Evolutionary conservation across 1,140 invertebrate genomes (phyloP), one percentile per base, ranked within the genome.

Genomic region (Akabosia matsudoensis): DNA sequence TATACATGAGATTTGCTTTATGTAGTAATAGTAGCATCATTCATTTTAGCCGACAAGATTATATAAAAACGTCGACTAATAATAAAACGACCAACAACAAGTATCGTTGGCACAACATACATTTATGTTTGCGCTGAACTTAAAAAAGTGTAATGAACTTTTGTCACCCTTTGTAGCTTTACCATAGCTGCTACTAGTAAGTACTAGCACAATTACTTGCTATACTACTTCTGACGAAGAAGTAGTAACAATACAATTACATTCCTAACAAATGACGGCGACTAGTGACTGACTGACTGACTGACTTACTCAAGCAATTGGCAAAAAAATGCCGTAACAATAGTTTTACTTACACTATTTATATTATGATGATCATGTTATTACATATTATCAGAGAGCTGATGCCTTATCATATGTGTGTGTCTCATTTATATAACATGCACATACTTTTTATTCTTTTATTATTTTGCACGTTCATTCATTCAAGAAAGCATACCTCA

Each of bases 131-230:
- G 28, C 31, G 61, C 61, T 67, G 61, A 67, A 67, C 61, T 67
- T 67, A 67, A 67, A 67, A 67, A 67, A 67, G 61, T 67, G 61
- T 67, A 67, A 67, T 67, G 61, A 67, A 67, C 61, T 67, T 67
- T 67, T 67, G 61, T 67, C 61, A 67, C 61, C 61, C 61, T 67
- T 67, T 67, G 61, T 22, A 67, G 61, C 61, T 67, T 67, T 67
- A 67, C 61, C 7, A 67, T 30, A 16, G 24, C 54, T n/a, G 24
- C 54, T 16, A 61, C 37, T 45, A 45, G 7, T 45, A 45, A 67
- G 26, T 18, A 18, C 37, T 18, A 45, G 7, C 54, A 56, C 54
- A 4, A 67, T 30, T 10, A 67, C 61, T 67, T 28, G 61, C 28
- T 67, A 67, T 67, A 67, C 61, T 67, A 67, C 61, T 30, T 67